Percentiles rank a stretch among this genome's conserved stretches.
These are phyloP conservation scores for Basileuterus tristriatus DNA, from an alignment of 2,797 vertebrate species.

Conservation along the genomic window DNA sequence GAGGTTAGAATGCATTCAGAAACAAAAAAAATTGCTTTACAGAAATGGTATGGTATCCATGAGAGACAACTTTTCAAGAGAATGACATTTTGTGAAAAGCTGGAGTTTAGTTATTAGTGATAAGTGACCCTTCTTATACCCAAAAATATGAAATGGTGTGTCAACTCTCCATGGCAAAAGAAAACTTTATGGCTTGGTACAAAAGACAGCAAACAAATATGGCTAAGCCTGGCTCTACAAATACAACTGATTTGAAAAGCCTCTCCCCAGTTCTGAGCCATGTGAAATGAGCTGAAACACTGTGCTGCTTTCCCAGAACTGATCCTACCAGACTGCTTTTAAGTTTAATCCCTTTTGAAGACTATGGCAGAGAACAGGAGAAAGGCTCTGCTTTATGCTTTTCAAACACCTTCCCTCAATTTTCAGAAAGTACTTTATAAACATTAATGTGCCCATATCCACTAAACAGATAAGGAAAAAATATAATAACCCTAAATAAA, in stretches of 20 bases:
- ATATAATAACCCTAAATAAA: neutral
- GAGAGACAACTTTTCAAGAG: neutral
- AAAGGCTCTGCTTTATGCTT: neutral
- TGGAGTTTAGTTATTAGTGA: neutral
- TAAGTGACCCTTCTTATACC: neutral
- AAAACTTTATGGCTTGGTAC: neutral
- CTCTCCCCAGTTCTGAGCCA: neutral
- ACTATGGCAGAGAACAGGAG: neutral
- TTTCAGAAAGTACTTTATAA: neutral
- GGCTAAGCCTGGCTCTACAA: neutral
- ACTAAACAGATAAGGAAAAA: neutral
- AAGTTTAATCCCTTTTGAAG: neutral
- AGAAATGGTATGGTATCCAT: neutral
- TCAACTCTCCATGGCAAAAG: neutral
- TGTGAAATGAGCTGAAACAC: neutral
- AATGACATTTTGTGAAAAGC: neutral
- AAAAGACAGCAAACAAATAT: neutral
- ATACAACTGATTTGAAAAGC: neutral
- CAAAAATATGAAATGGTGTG: neutral
- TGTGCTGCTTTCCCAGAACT: neutral
- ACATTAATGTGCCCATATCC: neutral
- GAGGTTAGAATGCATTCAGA: neutral
- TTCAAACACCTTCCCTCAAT: neutral
- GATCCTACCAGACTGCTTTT: neutral
- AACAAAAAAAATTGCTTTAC: neutral